These are phyloP conservation scores for Picathartes gymnocephalus DNA, from an alignment of 2,113 vertebrate genomes.

Conservation along the genomic window DNA sequence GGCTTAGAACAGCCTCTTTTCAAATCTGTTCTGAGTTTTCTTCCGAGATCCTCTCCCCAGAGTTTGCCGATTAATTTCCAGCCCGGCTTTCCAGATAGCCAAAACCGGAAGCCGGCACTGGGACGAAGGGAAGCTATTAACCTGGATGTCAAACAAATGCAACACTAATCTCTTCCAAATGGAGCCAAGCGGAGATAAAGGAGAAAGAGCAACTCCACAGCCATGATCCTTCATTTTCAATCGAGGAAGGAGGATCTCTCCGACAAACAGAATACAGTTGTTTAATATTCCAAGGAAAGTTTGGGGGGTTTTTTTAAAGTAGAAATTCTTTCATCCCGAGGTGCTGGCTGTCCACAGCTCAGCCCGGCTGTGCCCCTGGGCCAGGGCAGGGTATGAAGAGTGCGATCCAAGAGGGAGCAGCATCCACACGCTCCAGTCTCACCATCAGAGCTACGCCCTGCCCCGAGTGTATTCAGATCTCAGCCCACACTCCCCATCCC, in stretches of 20 bases:
- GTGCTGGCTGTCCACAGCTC: not conserved
- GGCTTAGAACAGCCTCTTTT: not conserved
- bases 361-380: not conserved
- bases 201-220: not conserved
- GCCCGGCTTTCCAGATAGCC: slow-evolving; percentile 8
- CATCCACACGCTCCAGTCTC: fast-evolving
- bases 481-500: not conserved
- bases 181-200: slow-evolving; percentile 7
- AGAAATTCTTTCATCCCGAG: not conserved
- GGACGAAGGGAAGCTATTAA: slow-evolving; percentile 42
- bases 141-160: slow-evolving; percentile 46
- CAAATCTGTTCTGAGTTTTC: not conserved
- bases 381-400: fast-evolving
- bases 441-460: not conserved
- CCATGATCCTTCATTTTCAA: not conserved
- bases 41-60: slow-evolving; percentile 1
- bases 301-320: not conserved
- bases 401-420: not conserved
- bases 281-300: not conserved
- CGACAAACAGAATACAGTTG: not conserved
- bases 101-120: slow-evolving; percentile 11
- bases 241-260: not conserved
- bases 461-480: fast-evolving
- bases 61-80: slow-evolving; percentile 20
- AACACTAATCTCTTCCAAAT: slow-evolving; percentile 51